These are phyloP conservation scores for Spodoptera exigua DNA, from an alignment of 2,888 invertebrate species.

Conservation along the genomic window DNA sequence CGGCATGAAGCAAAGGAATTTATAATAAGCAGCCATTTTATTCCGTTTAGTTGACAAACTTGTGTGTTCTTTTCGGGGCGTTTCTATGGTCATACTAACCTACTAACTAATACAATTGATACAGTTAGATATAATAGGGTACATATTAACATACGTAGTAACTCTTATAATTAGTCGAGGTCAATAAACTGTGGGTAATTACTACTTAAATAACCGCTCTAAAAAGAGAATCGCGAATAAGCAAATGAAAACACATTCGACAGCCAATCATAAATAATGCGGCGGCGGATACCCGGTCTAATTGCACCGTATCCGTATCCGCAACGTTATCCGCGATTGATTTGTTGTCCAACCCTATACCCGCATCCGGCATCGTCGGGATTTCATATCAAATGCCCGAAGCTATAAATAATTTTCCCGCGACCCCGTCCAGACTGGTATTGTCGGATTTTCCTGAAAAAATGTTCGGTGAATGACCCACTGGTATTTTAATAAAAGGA, in stretches of 20 bases:
- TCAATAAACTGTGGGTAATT: no score
- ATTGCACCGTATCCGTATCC: conserved; percentile 50
- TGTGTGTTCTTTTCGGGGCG: no score
- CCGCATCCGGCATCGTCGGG: conserved; percentile 39
- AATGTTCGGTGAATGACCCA: conserved; percentile 28
- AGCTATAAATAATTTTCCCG: conserved; percentile 47
- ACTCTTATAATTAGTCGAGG: no score
- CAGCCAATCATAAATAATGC: conserved; percentile 34
- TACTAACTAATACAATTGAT: neutral
- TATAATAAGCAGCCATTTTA: neutral
- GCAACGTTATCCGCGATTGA: conserved; percentile 47
- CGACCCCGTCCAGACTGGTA: conserved; percentile 20
- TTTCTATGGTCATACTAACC: no score
- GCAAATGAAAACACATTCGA: conserved; percentile 18
- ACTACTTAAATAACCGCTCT: neutral
- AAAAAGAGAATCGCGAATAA: neutral
- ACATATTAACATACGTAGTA: no score
- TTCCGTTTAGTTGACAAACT: neutral
- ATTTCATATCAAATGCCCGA: conserved; percentile 49
- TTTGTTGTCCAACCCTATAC: conserved; percentile 42
- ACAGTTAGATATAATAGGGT: no score
- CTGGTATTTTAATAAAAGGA: conserved; percentile 41
- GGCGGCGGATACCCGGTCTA: conserved; percentile 32
- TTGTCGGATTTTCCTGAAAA: conserved; percentile 32
- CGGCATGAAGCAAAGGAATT: neutral